These are phyloP conservation scores for Drosophila navojoa DNA, from an alignment of 1,140 invertebrate genomes.

Conservation along the genomic window DNA sequence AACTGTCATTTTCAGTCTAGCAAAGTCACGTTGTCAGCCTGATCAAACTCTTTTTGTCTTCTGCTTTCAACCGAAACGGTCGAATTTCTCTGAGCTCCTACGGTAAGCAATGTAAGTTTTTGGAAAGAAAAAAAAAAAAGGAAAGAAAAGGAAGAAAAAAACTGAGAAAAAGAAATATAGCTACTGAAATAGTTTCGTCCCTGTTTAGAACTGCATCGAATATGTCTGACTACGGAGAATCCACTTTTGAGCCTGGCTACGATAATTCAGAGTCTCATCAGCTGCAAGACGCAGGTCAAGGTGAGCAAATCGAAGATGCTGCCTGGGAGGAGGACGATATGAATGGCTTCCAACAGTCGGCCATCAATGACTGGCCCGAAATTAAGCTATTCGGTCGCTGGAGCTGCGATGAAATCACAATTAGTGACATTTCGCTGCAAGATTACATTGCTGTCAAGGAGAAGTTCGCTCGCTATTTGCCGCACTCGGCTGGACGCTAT, in stretches of 20 bases:
- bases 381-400: conserved; percentile 99
- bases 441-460: conserved; percentile 99
- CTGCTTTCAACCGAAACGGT: conserved; percentile 7
- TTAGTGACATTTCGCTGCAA: conserved; percentile 96
- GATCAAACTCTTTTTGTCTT: conserved; percentile 10
- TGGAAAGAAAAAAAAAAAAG: not conserved
- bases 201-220: not conserved
- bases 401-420: conserved; percentile 98
- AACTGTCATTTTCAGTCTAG: not conserved
- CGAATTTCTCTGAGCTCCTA: not conserved
- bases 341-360: not conserved
- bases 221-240: conserved; percentile 23
- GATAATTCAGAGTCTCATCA: conserved; percentile 29
- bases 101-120: not conserved
- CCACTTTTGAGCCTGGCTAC: conserved; percentile 2
- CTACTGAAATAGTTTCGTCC: not conserved
- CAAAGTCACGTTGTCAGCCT: not conserved
- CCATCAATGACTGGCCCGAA: conserved; percentile 92
- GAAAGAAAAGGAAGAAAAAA: not conserved
- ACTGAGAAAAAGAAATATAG: not conserved
- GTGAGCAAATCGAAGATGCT: conserved; percentile 15
- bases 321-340: conserved; percentile 39
- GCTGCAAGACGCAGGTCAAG: not conserved
- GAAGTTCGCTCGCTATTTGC: conserved; percentile 98
- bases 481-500: conserved; percentile 98